A percentile compares a stretch with the other conserved stretches of the same genome.
Conservation (phyloP, 2,113 vertebrate genomes). For the Mesoclemmys tuberculata region DNA sequence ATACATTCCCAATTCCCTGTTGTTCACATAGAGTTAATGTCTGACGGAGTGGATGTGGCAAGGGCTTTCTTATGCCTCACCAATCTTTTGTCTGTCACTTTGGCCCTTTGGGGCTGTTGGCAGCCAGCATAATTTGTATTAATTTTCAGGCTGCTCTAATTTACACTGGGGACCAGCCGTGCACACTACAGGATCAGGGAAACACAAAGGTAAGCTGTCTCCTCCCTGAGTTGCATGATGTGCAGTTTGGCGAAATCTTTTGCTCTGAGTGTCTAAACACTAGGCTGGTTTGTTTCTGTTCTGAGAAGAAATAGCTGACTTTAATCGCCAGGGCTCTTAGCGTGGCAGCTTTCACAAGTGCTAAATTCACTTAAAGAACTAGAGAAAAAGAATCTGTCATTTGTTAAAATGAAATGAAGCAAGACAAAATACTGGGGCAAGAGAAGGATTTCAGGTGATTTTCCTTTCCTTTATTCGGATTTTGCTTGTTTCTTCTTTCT, state of each 20-base stretch:
- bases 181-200: not conserved
- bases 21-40: not conserved
- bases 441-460: not conserved
- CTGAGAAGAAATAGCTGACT: not conserved
- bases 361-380: not conserved
- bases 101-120: not conserved
- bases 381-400: fast-evolving
- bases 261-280: not conserved
- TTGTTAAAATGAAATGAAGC: not conserved
- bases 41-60: fast-evolving
- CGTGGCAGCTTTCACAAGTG: not conserved
- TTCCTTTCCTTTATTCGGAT: not conserved
- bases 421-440: not conserved
- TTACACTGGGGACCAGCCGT: not conserved
- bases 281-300: not conserved
- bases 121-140: not conserved
- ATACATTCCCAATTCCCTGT: not conserved
- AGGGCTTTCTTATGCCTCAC: not conserved
- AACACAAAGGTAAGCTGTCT: not conserved
- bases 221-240: not conserved
- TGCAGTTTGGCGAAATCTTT: not conserved
- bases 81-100: not conserved
- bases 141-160: not conserved
- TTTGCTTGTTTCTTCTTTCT: not conserved
- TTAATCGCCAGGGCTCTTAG: not conserved